These are phyloP conservation scores for Stichopus horrens DNA, from an alignment of 53 echinoderm and acorn worm genomes.

Conservation along the genomic window DNA sequence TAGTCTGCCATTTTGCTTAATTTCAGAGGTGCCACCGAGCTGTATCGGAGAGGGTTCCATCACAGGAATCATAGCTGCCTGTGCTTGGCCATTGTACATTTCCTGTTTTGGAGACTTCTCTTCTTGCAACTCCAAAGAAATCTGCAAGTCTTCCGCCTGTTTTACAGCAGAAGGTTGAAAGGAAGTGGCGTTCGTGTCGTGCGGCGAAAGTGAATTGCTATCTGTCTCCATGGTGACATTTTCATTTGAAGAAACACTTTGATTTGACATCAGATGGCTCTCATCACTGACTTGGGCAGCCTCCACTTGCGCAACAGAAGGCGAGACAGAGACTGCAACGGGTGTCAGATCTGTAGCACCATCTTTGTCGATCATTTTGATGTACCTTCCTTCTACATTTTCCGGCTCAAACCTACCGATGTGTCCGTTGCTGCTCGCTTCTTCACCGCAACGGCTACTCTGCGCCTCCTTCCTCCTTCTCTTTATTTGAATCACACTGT, in stretches of 20 bases:
- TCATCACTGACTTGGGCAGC: not conserved
- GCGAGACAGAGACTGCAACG: not conserved
- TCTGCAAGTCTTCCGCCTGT: not conserved
- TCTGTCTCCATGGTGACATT: not conserved
- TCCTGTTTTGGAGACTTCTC: not conserved
- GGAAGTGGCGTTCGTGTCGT: not conserved
- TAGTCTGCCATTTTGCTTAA: not conserved
- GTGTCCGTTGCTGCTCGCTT: not conserved
- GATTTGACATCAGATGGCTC: not conserved
- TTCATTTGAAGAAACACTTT: not conserved
- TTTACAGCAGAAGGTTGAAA: not conserved
- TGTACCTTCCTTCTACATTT: not conserved
- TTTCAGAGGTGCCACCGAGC: not conserved
- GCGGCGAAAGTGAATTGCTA: not conserved
- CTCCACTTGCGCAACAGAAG: not conserved
- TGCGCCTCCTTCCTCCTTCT: conserved; percentile 14
- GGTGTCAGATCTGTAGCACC: not conserved
- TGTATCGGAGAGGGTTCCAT: not conserved
- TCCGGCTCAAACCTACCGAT: not conserved
- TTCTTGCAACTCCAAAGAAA: not conserved
- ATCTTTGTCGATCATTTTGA: not conserved
- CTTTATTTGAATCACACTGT: conserved; percentile 10
- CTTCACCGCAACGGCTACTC: not conserved
- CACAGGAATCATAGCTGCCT: not conserved
- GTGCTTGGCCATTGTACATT: not conserved